Evolutionary conservation across 2,888 invertebrate species (phyloP).

Genomic region (Eristalis intricaria): DNA sequence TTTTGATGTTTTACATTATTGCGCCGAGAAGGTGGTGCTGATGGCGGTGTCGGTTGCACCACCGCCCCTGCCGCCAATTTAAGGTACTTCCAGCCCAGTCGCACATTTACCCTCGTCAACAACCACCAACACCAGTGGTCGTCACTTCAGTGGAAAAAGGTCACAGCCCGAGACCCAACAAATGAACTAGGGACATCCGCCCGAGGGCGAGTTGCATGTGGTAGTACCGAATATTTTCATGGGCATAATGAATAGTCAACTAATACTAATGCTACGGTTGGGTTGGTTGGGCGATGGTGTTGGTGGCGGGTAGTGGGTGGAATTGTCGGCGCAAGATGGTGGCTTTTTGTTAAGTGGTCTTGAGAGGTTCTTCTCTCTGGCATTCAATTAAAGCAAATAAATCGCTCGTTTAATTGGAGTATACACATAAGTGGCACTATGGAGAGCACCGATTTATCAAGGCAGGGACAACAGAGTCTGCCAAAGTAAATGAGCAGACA

Average conservation of each 20-base stretch:
- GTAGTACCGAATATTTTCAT: constrained; percentile 43
- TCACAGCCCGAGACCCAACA: constrained; percentile 18
- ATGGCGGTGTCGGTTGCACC: neutral
- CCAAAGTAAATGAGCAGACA: neutral
- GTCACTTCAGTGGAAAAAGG: constrained; percentile 17
- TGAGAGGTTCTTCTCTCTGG: constrained; percentile 29
- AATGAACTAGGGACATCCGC: constrained; percentile 1
- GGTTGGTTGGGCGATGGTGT: neutral
- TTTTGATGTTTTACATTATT: constrained; percentile 16
- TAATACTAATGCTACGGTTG: neutral
- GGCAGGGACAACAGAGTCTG: neutral
- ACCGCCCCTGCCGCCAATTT: neutral
- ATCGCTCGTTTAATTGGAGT: constrained; percentile 52
- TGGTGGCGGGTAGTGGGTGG: neutral
- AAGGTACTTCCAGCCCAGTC: constrained; percentile 5
- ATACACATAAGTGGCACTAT: constrained; percentile 32
- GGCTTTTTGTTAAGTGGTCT: constrained; percentile 63
- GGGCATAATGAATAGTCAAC: constrained; percentile 56
- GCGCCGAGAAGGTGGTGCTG: neutral
- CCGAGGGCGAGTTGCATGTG: neutral
- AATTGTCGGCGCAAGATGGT: constrained; percentile 15
- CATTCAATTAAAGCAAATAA: constrained; percentile 63
- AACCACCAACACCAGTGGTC: neutral
- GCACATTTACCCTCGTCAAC: neutral
- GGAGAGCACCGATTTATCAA: constrained; percentile 24